Evolutionary conservation across 2,888 invertebrate genomes (phyloP).

Genomic region (Drosophila sordidula): DNA sequence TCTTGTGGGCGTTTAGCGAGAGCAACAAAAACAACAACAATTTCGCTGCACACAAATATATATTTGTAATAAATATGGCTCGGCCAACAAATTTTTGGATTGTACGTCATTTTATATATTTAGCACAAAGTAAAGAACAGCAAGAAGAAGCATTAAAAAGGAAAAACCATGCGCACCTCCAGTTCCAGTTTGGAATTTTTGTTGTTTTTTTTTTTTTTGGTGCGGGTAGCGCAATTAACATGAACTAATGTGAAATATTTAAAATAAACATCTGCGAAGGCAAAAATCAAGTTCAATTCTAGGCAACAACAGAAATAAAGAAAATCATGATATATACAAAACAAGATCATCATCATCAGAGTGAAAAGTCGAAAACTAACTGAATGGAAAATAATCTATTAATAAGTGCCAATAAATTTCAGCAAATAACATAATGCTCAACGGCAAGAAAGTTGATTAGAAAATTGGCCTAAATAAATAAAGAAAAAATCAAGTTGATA

Average conservation of each 20-base stretch:
- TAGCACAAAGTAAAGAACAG: constrained; percentile 43
- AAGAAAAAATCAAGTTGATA: constrained; percentile 22
- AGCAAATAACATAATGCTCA: constrained; percentile 32
- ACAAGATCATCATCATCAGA: constrained; percentile 28
- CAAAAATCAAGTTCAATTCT: constrained; percentile 62
- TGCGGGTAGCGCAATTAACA: constrained; percentile 45
- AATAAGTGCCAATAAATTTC: constrained; percentile 64
- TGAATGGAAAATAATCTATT: constrained; percentile 53
- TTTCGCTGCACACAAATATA: constrained; percentile 46
- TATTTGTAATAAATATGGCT: constrained; percentile 77
- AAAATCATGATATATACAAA: constrained; percentile 18
- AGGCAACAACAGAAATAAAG: constrained; percentile 4
- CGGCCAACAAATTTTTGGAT: constrained; percentile 50
- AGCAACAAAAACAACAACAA: constrained; percentile 7
- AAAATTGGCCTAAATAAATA: constrained; percentile 38
- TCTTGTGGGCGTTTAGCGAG: constrained; percentile 51
- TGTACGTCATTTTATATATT: constrained; percentile 75
- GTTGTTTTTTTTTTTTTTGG: background rate
- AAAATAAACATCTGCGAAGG: constrained; percentile 59
- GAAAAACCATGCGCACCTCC: constrained; percentile 27
- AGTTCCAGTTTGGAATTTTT: constrained; percentile 43
- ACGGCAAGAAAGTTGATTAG: constrained; percentile 48
- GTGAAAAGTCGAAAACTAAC: constrained; percentile 41
- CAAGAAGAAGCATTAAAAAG: background rate
- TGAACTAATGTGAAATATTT: constrained; percentile 68